Evolutionary conservation across 2,797 vertebrate genomes (phyloP), one percentile per base, ranked within the genome.

Genomic region (Galago senegalensis): DNA sequence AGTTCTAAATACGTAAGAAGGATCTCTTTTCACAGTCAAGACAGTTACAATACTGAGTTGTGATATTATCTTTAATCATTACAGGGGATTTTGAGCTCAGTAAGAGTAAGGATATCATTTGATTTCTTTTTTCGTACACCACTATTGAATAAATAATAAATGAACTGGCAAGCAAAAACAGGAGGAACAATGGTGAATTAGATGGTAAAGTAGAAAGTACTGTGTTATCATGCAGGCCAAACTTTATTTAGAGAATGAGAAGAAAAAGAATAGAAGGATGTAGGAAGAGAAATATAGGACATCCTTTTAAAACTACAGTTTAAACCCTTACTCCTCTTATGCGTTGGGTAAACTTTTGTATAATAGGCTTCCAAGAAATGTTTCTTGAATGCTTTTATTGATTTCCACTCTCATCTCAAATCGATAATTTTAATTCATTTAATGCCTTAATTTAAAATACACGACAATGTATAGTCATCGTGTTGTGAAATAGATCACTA

Each of bases 51-150:
- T 11, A n/a, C 65, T 46, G 43, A 29, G 23, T 60, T 88, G 85
- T 86, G 72, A 82, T 82, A 88, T 69, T 87, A 53, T 69, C 21
- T 85, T 58, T 67, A 53, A 58, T 73, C 58, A 86, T 29, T 77
- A 61, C 29, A 91, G 14, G 34, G 31, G 29, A 72, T 90, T 87
- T 87, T 75, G 77, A 90, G 14, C 53, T 88, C 46, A 46, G 18
- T n/a, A 81, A 61, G 12, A 16, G 29, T 53, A 85, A 34, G 7
- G 31, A 77, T 89, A 76, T 5, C 87, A 10, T 75, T 63, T 83
- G 76, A 84, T 92, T 97, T 85, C n/a, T 43, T 93, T 80, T 82
- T 88, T 91, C 61, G 89, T 73, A 82, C 93, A 60, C 63, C 58
- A 17, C 27, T 65, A 65, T 11, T 91, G 53, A 91, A 79, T 96